Evolutionary conservation across 2,888 invertebrate species (phyloP), one percentile per base, ranked within the genome.

Genomic region (Acrobeloides nanus): DNA sequence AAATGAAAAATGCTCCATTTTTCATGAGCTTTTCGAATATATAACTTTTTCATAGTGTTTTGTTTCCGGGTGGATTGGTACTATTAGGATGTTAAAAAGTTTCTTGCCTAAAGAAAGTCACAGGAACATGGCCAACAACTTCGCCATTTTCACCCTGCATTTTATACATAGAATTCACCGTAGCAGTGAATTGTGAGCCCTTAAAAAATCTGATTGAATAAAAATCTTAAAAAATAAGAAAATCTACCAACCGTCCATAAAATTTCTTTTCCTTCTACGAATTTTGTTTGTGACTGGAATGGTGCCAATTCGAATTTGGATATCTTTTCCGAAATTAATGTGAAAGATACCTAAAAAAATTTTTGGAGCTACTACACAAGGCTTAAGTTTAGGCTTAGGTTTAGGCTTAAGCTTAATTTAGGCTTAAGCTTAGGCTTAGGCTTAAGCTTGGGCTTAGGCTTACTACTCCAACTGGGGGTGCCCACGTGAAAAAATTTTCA

Each of bases 121-220:
- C 55, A 39, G 70, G 71, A 17, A 69, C 71, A 33, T 57, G 51
- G 39, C 71, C 68, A 17, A 55, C 61, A 49, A 68, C 54, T 44
- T 67, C 65, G 18, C 64, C 66, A 37, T 59, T 55, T 6, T 62
- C 48, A 31, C 65, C 60, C 43, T 53, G 38, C 34, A 71, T 44
- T 27, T 48, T 53, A 50, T 65, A 69, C 31, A 55, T 55, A 27
- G 66, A 54, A 45, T 57, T 51, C n/a, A 72, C 51, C 8, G 66
- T 63, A 21, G 60, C 55, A 40, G 64, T 64, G 21, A 71, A 56
- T 35, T 64, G 62, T 5, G 59, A 56, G n/a, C 71, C 71, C 70
- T 69, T 43, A 38, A 59, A 53, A 46, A 17, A 23, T 20, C 10
- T 10, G 7, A 3, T 21, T 10, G 6, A 51, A 20, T 20, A 15